These are phyloP conservation scores for Chiloscyllium plagiosum DNA, from an alignment of 2,113 vertebrate genomes.

Conservation along the genomic window DNA sequence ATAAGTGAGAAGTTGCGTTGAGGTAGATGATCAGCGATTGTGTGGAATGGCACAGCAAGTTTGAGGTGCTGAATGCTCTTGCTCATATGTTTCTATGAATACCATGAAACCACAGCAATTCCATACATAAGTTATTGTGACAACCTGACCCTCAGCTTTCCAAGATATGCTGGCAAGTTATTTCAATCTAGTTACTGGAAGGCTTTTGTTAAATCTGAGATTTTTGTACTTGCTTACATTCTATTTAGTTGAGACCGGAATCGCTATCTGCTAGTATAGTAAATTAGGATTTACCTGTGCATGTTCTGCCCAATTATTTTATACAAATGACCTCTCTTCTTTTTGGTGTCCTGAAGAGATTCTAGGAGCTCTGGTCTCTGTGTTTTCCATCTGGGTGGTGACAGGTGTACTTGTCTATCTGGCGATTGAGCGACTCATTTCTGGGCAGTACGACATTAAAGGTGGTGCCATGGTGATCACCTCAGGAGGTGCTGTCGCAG, in stretches of 20 bases:
- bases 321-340: background rate
- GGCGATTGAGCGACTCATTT: constrained; percentile 66
- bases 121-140: background rate
- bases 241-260: background rate
- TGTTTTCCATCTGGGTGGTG: constrained; percentile 82
- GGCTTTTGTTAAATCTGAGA: background rate
- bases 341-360: constrained; percentile 60
- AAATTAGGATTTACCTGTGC: background rate
- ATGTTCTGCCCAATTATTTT: background rate
- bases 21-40: no score
- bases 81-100: no score
- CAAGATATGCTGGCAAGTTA: background rate
- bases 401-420: constrained; percentile 68
- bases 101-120: no score
- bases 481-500: constrained; percentile 69
- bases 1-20: no score
- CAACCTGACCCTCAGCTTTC: background rate
- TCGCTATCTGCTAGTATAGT: background rate
- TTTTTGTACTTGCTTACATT: background rate
- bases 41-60: no score
- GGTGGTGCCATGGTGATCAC: constrained; percentile 74
- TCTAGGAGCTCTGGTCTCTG: constrained; percentile 73
- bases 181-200: background rate
- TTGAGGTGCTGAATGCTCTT: no score
- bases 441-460: constrained; percentile 68